Base-by-base conservation (phyloP, 2,888 invertebrate species). In the Drepana falcataria region DNA sequence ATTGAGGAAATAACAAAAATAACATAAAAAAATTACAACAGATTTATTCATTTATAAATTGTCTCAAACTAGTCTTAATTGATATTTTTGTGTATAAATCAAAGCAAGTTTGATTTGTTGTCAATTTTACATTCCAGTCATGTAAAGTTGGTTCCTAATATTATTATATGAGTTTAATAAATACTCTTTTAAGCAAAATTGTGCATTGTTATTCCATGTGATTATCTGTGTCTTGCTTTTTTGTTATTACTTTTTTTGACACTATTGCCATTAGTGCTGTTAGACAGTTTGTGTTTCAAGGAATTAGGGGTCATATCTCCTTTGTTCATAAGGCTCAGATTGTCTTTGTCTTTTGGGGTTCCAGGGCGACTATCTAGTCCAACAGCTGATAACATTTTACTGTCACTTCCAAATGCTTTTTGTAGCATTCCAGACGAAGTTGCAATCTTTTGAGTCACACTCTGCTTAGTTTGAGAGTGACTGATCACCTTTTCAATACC, bases 141-240 rank as follows among this genome's bases (percentile, higher is more conserved):
- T 21, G 21, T 21, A 21, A 21, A 21, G 21, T 21, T 21, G 21
- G 21, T 21, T 21, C 21, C 21, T 21, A 21, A 21, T 21, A 21
- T 21, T 21, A 21, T 21, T 21, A 21, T 21, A 21, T 21, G 21
- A 21, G 21, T 21, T 21, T 21, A 21, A 21, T 21, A 21, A 21
- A 21, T 21, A 21, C 21, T 21, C 21, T 21, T 21, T 21, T 21
- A 21, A 21, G 21, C 21, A 21, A 21, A 21, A 21, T 21, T 21
- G 21, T 21, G 21, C 21, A 44, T 44, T 9, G 1, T 2, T 48
- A 33, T 48, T 48, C 4, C 47, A 47, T 9, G n/a, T 33, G n/a
- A 51, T 92, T 94, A 96, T 90, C 96, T 94, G 85, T 96, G 96
- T 71, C 96, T 93, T 34, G 96, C 94, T 84, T 96, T 96, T 79